Evolutionary conservation across 2,888 invertebrate species (phyloP), one percentile per base, ranked within the genome.

Genomic region (Dynastes grantii): DNA sequence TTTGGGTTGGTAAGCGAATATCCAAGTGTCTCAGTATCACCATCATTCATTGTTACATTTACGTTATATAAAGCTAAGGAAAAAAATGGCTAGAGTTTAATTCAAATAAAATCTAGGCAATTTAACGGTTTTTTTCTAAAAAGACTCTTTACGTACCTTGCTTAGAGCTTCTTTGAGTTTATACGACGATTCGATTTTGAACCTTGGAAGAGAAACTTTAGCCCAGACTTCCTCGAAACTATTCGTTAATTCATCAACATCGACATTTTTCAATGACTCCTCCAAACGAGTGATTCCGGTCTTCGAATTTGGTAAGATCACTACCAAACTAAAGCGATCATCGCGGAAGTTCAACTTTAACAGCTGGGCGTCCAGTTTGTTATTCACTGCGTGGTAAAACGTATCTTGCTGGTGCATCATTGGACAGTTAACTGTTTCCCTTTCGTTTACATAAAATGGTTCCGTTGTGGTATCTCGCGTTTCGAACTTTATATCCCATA

Each of bases 181-280:
- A 13, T 95, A 91, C 80, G 92, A 91, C 9, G 92, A 92, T 87
- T 96, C 95, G 67, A 96, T 92, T 87, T 93, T 95, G 87, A 97
- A 96, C 87, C 93, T 95, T 1, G 97, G 97, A 63, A 97, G 86
- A 27, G 90, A 90, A 0, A 96, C 91, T 45, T 92, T 1, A 16
- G 27, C 49, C 4, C 22, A 89, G 0, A 96, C 93, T 86, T 5
- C 45, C 32, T 1, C 1, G 9, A 53, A 22, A 0, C 9, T 22
- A 11, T 9, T n/a, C 13, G n/a, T 22, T 58, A 58, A 58, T 37
- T 58, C 40, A 8, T 37, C 9, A 16, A 73, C 8, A 16, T 93
- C 92, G 0, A 88, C 88, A 0, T 83, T 78, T 37, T 81, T 82
- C 91, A 92, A 89, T n/a, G 87, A 88, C 0, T 88, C 84, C 40